Conservation (phyloP, 2,888 invertebrate species). For the Frankliniella fusca region DNA sequence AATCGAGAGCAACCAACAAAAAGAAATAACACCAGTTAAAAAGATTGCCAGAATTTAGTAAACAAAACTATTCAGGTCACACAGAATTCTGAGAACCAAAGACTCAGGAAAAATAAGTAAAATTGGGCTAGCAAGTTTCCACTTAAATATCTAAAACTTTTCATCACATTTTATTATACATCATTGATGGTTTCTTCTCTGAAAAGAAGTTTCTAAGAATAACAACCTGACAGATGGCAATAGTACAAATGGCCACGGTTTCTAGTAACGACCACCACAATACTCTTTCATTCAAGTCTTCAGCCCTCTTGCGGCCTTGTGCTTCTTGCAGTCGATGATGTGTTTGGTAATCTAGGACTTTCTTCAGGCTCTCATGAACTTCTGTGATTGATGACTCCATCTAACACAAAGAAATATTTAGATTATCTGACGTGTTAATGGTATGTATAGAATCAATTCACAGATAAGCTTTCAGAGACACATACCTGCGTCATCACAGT, state of each 20-base stretch:
- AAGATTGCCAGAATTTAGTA: neutral
- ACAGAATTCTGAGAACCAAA: neutral
- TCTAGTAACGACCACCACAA: slow-evolving; percentile 90
- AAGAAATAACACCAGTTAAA: neutral
- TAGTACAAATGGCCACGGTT: slow-evolving; percentile 75
- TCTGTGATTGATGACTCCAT: slow-evolving; percentile 88
- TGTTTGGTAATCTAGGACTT: slow-evolving; percentile 91
- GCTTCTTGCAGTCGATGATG: slow-evolving; percentile 93
- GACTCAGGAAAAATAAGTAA: neutral
- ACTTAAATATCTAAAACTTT: neutral
- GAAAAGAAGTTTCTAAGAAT: slow-evolving; percentile 89
- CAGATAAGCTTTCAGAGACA: slow-evolving; percentile 29
- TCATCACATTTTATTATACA: slow-evolving; percentile 16
- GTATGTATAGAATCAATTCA: slow-evolving; percentile 27
- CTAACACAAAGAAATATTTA: slow-evolving; percentile 51
- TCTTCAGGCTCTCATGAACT: slow-evolving; percentile 83
- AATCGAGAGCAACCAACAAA: neutral
- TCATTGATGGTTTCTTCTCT: slow-evolving; percentile 56
- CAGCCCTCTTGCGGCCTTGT: slow-evolving; percentile 90
- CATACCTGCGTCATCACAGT: slow-evolving; percentile 87
- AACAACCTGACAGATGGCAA: slow-evolving; percentile 87
- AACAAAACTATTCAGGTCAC: neutral
- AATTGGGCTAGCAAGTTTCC: neutral
- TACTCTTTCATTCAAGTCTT: slow-evolving; percentile 92
- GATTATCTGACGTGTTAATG: slow-evolving; percentile 18